phyloP scores from a whole-genome alignment of 2,888 invertebrate genomes.

The Fragum whitleyi region DNA sequence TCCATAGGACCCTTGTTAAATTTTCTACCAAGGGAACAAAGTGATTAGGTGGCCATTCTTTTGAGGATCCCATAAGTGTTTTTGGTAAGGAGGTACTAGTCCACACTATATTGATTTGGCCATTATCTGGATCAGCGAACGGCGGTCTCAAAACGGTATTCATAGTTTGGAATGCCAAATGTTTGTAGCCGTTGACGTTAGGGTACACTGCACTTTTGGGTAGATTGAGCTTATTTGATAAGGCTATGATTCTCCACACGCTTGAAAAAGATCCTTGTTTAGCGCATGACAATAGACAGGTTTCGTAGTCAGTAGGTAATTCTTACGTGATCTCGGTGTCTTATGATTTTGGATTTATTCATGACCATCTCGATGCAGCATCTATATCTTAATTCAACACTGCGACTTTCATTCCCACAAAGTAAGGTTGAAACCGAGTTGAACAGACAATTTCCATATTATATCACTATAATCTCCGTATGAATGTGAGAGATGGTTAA shows the following conservation, averaged over 20 bases:
- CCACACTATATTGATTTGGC: not conserved
- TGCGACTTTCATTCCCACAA: constrained; percentile 27
- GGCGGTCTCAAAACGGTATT: not conserved
- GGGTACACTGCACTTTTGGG: constrained; percentile 30
- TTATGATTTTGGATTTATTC: constrained; percentile 20
- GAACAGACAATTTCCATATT: constrained; percentile 44
- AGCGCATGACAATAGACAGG: constrained; percentile 13
- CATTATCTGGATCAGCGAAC: not conserved
- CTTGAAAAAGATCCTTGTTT: constrained; percentile 29
- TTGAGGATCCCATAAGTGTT: not conserved
- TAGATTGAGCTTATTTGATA: constrained; percentile 32
- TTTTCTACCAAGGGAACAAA: not conserved
- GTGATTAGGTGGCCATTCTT: not conserved
- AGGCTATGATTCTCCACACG: constrained; percentile 31
- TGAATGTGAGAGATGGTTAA: too few species aligned
- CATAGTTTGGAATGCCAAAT: constrained; percentile 16
- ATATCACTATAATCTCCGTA: too few species aligned
- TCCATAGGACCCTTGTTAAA: not conserved
- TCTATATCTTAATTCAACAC: constrained; percentile 37
- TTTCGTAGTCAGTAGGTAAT: constrained; percentile 27
- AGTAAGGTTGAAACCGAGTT: constrained; percentile 38
- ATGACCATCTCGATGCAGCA: constrained; percentile 36
- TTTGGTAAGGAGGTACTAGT: not conserved
- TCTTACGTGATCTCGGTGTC: constrained; percentile 1
- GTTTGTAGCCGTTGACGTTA: constrained; percentile 26